Conservation (phyloP, 2,797 vertebrate species). For the Anguilla megastoma region DNA sequence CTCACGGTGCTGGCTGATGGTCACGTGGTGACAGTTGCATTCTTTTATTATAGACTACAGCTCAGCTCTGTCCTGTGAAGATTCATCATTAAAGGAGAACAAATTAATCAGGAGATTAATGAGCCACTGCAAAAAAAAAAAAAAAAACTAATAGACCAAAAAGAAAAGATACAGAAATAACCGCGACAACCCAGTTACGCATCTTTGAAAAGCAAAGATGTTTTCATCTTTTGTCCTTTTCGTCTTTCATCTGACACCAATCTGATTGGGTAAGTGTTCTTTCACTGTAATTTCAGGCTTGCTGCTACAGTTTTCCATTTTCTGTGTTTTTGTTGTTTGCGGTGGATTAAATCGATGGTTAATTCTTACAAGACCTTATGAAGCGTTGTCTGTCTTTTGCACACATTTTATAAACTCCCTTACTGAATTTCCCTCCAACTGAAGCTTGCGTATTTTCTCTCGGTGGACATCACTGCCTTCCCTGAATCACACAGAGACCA, state of each 20-base stretch:
- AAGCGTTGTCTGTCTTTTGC: too few relatives aligned
- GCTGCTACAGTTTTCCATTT: background rate
- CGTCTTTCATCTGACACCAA: background rate
- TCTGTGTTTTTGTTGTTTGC: background rate
- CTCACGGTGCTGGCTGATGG: background rate
- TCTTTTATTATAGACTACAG: background rate
- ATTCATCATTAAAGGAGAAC: background rate
- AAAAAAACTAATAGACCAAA: background rate
- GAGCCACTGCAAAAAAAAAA: background rate
- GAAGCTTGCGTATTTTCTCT: too few relatives aligned
- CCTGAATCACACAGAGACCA: too few relatives aligned
- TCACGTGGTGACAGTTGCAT: background rate
- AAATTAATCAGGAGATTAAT: conserved; percentile 10
- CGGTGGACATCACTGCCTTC: too few relatives aligned
- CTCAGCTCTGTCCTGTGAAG: background rate
- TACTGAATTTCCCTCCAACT: too few relatives aligned
- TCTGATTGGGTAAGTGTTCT: background rate
- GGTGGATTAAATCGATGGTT: background rate
- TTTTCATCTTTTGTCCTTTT: background rate
- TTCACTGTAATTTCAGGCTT: background rate
- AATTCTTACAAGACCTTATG: background rate
- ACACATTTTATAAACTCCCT: too few relatives aligned
- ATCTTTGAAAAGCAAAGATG: background rate
- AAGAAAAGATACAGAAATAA: background rate
- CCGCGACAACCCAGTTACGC: background rate